Conservation (phyloP, 2,888 invertebrate species). For the Campoplex nolae region DNA sequence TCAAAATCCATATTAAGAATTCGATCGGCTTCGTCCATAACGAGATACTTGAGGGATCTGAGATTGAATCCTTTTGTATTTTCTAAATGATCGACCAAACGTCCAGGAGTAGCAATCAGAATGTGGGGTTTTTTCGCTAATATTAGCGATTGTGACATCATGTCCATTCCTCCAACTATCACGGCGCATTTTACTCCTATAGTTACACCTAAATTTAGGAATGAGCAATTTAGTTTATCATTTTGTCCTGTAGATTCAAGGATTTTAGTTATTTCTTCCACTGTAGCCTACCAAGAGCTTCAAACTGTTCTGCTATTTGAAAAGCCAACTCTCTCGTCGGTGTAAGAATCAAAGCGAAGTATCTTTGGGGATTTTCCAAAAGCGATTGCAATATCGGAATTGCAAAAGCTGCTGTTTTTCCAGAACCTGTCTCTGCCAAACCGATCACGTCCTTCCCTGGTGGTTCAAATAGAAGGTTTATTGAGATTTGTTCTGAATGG, state of each 20-base stretch:
- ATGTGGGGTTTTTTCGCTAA: slow-evolving; percentile 98
- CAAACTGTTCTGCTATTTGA: slow-evolving; percentile 99
- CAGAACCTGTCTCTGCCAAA: slow-evolving; percentile 95
- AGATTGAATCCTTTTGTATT: slow-evolving; percentile 99
- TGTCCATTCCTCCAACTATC: slow-evolving; percentile 99
- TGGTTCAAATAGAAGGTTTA: not conserved
- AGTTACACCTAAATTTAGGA: slow-evolving; percentile 87
- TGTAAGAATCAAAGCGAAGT: slow-evolving; percentile 96
- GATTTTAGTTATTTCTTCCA: not conserved
- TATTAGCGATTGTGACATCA: slow-evolving; percentile 96
- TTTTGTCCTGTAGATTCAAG: not conserved
- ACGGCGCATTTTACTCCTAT: slow-evolving; percentile 98
- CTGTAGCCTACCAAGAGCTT: slow-evolving; percentile 91
- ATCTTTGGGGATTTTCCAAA: slow-evolving; percentile 95
- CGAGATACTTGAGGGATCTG: slow-evolving; percentile 94
- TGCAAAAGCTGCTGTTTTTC: slow-evolving; percentile 99
- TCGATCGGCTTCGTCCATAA: slow-evolving; percentile 99
- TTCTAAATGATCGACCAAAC: slow-evolving; percentile 97
- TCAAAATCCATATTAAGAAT: slow-evolving; percentile 99
- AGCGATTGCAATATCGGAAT: slow-evolving; percentile 97
- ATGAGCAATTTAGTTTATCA: not conserved
- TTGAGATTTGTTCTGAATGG: not conserved
- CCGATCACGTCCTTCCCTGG: slow-evolving; percentile 93
- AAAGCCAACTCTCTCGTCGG: slow-evolving; percentile 99
- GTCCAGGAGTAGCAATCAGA: slow-evolving; percentile 98